Base-by-base conservation (phyloP, 2,888 invertebrate genomes). In the Troides helena region DNA sequence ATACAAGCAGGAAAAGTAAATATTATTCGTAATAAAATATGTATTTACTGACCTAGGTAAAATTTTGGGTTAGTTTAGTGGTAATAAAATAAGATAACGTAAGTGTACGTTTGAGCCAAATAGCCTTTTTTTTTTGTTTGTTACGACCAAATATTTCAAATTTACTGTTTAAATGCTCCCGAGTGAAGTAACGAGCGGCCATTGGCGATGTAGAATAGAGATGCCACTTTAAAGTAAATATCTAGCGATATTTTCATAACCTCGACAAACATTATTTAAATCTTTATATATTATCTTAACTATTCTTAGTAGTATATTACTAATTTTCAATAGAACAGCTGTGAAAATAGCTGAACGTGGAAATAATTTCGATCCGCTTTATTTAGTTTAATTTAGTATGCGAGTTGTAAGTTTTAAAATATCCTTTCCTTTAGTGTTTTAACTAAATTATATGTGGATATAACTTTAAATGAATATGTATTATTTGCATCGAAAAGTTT, bases 111-210 rank as follows among this genome's bases (percentile, higher is more conserved):
- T 56, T 56, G 67, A 56, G 61, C 56, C 65, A 60, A 61, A 69
- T 56, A 56, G 53, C 53, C 43, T 53, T 69, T 61, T 69, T 69
- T 61, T 17, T 65, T 25, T 61, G 30, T 69, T 69, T 65, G 46
- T 65, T 69, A 17, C 46, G 46, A 65, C 62, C 65, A 65, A 65
- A 65, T 65, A 62, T 65, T 58, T 62, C 43, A 69, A 46, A 62
- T 65, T 58, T 17, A 60, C 68, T 56, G 43, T 65, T 61, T 60
- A 57, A 65, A 69, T 69, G 36, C 69, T 69, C 50, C 46, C 46
- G 50, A 39, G 59, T 36, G 63, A 64, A 64, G 39, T 62, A 61
- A 61, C 30, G 36, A 62, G 46, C 65, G 61, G 61, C 36, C 30
- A 57, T 65, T 61, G 69, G 65, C 30, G 46, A 62, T 69, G 65